A percentile compares a stretch with the other conserved stretches of the same genome.
Evolutionary conservation across 2,113 vertebrate genomes (phyloP).

Genomic region (Dipodomys spectabilis): DNA sequence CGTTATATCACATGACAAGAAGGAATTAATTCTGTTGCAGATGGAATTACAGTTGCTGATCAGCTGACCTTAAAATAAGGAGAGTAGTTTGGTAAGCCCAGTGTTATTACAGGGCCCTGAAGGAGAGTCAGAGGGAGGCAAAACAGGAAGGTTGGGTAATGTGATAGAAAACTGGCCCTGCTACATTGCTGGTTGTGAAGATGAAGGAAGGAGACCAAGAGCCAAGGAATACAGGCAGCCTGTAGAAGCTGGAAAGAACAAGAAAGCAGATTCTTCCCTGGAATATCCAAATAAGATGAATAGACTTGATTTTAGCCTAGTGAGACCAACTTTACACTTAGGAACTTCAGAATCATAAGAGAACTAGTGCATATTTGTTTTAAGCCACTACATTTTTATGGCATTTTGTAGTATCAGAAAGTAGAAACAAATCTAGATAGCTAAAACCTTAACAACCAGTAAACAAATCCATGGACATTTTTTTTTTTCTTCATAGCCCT

Average conservation of each 20-base stretch:
- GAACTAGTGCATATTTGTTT: not conserved
- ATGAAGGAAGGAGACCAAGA: not conserved
- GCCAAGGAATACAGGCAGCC: not conserved
- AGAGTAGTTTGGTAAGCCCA: not conserved
- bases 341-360: not conserved
- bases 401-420: not conserved
- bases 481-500: not conserved
- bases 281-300: not conserved
- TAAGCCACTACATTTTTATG: not conserved
- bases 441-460: constrained; percentile 31
- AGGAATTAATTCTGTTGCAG: not conserved
- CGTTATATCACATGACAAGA: not conserved
- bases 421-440: not conserved
- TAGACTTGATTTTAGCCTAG: not conserved
- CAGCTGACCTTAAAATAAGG: not conserved
- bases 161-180: not conserved
- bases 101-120: not conserved
- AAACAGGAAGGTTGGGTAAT: not conserved
- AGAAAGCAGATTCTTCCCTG: not conserved
- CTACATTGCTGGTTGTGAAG: not conserved
- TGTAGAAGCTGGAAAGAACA: not conserved
- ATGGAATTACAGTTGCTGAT: constrained; percentile 2
- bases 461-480: not conserved
- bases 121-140: not conserved
- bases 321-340: not conserved